Evolutionary conservation across 1,140 invertebrate species (phyloP), one percentile per base, ranked within the genome.

Genomic region (Papilio polyxenes): DNA sequence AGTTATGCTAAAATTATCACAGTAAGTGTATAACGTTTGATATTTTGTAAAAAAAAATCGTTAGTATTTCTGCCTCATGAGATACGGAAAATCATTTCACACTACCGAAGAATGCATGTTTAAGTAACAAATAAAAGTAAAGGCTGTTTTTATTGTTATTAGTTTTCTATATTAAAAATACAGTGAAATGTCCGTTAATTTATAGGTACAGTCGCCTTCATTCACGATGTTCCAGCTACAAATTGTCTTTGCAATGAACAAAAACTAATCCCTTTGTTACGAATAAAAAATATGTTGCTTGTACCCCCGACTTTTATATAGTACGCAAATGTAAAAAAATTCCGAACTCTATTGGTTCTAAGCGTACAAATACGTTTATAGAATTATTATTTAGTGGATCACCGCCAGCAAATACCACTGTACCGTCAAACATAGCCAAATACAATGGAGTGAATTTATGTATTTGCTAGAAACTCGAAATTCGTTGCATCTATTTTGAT

Each of bases 401-500:
- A 59, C 56, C 7, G 17, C 56, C 56, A 59, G n/a, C n/a, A 9
- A 59, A 59, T 20, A 8, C 17, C 7, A 59, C n/a, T 20, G 56
- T 59, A 59, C 56, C 56, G 7, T 10, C 56, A 59, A 2, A 59
- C 8, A n/a, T n/a, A 56, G n/a, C 56, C 56, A 59, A 72, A 72
- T 72, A 72, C 13, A 72, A 72, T 6, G 31, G 13, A 69, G 15
- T 48, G 8, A n/a, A 80, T 81, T 81, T 81, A n/a, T 76, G 51
- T 40, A 75, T 80, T 75, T 48, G 49, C 51, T 40, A 72, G 77
- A 80, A 84, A 83, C 87, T 86, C 83, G 87, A 89, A 44, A 81
- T 85, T 90, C 90, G 91, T 92, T 92, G 86, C 92, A 90, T 89
- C 90, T 90, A 90, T 93, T 93, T 93, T 91, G 83, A 80, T 82